Evolutionary conservation across 2,888 invertebrate species (phyloP).

Genomic region (Lypha dubia): DNA sequence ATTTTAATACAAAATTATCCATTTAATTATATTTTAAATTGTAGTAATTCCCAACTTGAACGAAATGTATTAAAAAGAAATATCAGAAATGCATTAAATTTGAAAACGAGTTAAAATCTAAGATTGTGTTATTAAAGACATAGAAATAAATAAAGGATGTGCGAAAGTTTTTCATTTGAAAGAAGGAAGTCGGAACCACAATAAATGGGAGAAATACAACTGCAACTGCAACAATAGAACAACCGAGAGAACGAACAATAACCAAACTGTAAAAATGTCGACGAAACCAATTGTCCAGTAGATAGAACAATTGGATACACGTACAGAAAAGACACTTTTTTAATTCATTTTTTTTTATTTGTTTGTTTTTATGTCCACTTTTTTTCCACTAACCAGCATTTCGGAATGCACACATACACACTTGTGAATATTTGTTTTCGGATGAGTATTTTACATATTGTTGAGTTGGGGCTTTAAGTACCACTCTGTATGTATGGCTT

Average conservation of each 20-base stretch:
- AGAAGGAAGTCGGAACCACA: conserved; percentile 62
- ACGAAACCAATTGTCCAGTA: conserved; percentile 70
- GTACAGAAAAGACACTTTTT: conserved; percentile 10
- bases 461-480: conserved; percentile 50
- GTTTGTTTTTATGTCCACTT: too few species aligned
- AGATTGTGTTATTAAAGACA: conserved; percentile 19
- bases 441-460: conserved; percentile 51
- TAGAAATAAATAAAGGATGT: conserved; percentile 6
- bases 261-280: conserved; percentile 70
- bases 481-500: conserved; percentile 52
- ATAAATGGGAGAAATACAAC: conserved; percentile 46
- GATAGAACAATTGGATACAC: conserved; percentile 31
- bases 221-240: conserved; percentile 1
- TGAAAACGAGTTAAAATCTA: conserved; percentile 15
- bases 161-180: conserved; percentile 63
- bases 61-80: conserved; percentile 14
- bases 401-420: conserved; percentile 16
- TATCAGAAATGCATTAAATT: background rate
- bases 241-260: conserved; percentile 45
- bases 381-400: conserved; percentile 50
- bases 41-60: background rate
- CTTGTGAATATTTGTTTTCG: conserved; percentile 23
- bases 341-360: background rate
- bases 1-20: too few species aligned
- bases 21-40: background rate